These are phyloP conservation scores for Scolopax bukidnonensis DNA, from an alignment of 2,797 vertebrate genomes.

Conservation along the genomic window DNA sequence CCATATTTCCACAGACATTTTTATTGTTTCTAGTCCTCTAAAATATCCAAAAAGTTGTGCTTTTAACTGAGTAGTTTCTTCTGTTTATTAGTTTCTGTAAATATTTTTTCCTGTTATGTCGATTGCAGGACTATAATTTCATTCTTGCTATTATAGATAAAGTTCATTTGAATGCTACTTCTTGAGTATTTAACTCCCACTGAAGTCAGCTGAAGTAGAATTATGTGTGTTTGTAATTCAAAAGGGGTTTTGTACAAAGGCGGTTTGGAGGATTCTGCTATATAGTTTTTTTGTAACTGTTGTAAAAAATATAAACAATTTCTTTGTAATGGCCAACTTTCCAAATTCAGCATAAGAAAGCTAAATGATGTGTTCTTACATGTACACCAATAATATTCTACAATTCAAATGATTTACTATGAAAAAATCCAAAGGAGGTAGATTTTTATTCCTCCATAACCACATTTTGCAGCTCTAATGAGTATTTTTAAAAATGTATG, in stretches of 20 bases:
- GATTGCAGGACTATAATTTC: background rate
- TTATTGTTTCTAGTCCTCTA: conserved; percentile 34
- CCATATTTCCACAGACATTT: conserved; percentile 53
- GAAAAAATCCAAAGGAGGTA: background rate
- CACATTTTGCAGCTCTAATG: background rate
- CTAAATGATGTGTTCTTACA: background rate
- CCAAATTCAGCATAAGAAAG: background rate
- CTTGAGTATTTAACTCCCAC: background rate
- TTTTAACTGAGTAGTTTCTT: conserved; percentile 20
- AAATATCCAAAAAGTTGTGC: background rate
- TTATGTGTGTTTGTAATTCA: background rate
- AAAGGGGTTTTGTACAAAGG: background rate
- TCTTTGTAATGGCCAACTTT: background rate
- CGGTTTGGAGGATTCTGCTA: background rate
- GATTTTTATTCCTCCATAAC: background rate
- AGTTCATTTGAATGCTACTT: background rate
- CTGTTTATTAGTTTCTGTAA: background rate
- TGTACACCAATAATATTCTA: background rate
- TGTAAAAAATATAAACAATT: background rate
- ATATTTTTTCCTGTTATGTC: background rate
- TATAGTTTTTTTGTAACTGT: background rate
- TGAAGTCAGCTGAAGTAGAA: background rate
- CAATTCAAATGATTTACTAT: background rate
- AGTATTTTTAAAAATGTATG: background rate
- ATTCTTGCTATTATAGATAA: background rate